Evolutionary conservation across 1,140 invertebrate genomes (phyloP), one percentile per base, ranked within the genome.

Genomic region (Tribolium madens): DNA sequence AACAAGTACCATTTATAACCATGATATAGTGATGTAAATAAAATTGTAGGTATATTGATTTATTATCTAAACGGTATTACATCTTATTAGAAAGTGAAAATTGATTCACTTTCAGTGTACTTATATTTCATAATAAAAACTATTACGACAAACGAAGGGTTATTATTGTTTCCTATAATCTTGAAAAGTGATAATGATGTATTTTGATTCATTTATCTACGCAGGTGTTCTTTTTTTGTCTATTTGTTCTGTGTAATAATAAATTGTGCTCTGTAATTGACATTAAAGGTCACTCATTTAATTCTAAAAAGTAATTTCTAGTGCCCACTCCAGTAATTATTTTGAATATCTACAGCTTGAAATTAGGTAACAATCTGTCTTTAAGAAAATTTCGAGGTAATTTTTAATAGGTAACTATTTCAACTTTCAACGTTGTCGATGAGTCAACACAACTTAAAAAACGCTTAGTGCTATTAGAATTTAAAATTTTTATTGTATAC

Each of bases 41-140:
- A 57, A 21, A 57, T 57, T 57, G 52, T 9, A 42, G 1, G 36
- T 57, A 7, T 57, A 57, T 57, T 57, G 52, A 57, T 57, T 57
- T 57, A 57, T 57, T 21, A 57, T 57, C 52, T 17, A 57, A n/a
- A 57, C 10, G 4, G 10, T 18, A 26, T 57, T 57, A 57, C 15
- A 17, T 18, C 13, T 17, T 18, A 57, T 57, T 21, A 26, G 52
- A 18, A 57, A 57, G 52, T 57, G 52, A 57, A 57, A 57, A 57
- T 12, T 57, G 17, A 57, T 17, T 57, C 52, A 57, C 52, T 57
- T 57, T 57, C 52, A 57, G 9, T 57, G 15, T 26, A 26, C 21
- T 26, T 5, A 5, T 1, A 57, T 57, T 57, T 57, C 52, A 18
- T 57, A 57, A 57, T 26, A 13, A 7, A 50, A 17, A 17, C 36